Base-by-base conservation (phyloP, 37 sponge, comb jelly and placozoan species). In the Ianthella basta region DNA sequence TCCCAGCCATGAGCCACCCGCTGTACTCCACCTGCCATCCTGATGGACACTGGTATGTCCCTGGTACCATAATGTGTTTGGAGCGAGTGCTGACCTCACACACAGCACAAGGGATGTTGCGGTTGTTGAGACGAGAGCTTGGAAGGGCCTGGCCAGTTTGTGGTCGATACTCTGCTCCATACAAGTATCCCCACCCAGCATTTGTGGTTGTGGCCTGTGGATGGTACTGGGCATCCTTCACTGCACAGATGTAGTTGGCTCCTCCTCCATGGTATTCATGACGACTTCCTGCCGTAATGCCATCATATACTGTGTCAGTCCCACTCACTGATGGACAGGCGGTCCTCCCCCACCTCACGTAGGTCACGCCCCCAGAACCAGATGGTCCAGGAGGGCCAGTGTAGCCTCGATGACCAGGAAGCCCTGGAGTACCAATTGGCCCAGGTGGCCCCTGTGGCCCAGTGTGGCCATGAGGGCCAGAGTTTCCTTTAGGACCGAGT, bases 221-320 rank as follows among this genome's bases (percentile, higher is more conserved):
- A 53, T 75, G 44, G 38, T 88, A 88, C 21, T 83, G 23, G 21
- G 79, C 63, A 24, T 68, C 66, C 15, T 21, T 18, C 20, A 87
- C 83, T 59, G 87, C 55, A 75, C 91, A 91, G 32, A 80, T 40
- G 36, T 83, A 87, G 84, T 91, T 83, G 1, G 81, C 77, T 68
- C 82, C 85, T 33, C 91, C 87, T 41, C 91, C 91, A 20, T 19
- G 20, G 56, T 87, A 56, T 21, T 36, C 25, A 37, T 61, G 57
- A 25, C 39, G 39, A 38, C 54, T 24, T 75, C 38, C 33, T 2
- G n/a, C 78, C 6, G 54, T 44, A 13, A 32, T 41, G 5, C 78
- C 78, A 16, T 75, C 53, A 75, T 75, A 90, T 54, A 90, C 83
- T 3, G 74, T 82, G 30, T 30, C 39, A 15, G 86, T 65, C 86